Base-by-base conservation (phyloP, 2,113 vertebrate genomes). In the Coptodon bakossiorum region DNA sequence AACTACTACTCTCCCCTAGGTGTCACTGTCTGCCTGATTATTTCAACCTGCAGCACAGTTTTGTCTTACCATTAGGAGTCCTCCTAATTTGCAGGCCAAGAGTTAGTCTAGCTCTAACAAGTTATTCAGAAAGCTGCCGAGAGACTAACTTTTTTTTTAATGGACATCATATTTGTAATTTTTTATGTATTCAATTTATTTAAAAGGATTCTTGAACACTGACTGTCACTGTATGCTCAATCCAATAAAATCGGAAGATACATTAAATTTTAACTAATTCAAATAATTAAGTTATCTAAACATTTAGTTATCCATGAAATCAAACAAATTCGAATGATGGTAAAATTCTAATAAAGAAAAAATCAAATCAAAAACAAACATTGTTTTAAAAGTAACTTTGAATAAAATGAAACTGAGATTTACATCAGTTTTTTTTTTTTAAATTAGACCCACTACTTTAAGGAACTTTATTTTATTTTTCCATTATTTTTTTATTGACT, bases 21-120 rank as follows among this genome's bases (percentile, higher is more conserved):
- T 95, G 95, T 89, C 94, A 56, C 93, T 93, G 83, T 94, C 68
- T 6, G 16, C 89, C 87, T 85, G 83, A 38, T 89, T 86, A 87
- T 88, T 73, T 48, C n/a, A 22, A 43, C 24, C 40, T 17, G 31
- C 17, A 66, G 16, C 27, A 5, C 1, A 27, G 38, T 27, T 48
- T 50, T 19, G 6, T 57, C 3, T 80, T 5, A 16, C 17, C 10
- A 53, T 45, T 17, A 36, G 27, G 36, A 38, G 24, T 57, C 36
- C 22, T 81, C 24, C 14, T 50, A 16, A 68, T 31, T 57, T 29
- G 36, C 8, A 38, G 27, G 31, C 17, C 54, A 40, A 53, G 50
- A 31, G 10, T 81, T 50, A 71, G 27, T 12, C 27, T 59, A 4
- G 6, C 12, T 76, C n/a, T 57, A 61, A 66, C 31, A 11, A 27